These are phyloP conservation scores for Himantopus leucocephalus DNA, from an alignment of 2,113 vertebrate species.

Conservation along the genomic window DNA sequence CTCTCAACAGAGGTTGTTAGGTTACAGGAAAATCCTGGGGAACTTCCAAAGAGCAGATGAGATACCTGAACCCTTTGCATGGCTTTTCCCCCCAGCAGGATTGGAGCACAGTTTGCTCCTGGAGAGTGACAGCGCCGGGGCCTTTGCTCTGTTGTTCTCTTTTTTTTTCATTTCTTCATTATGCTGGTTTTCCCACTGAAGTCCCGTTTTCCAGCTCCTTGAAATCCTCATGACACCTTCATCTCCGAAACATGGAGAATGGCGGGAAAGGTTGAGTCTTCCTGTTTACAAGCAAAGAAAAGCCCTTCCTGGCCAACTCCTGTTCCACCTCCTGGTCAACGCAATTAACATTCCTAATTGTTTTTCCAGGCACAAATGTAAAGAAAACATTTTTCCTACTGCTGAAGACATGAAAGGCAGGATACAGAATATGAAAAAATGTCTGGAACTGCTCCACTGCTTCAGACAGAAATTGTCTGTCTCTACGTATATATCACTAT, in stretches of 20 bases:
- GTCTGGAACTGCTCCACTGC: constrained; percentile 4
- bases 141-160: background rate
- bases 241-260: background rate
- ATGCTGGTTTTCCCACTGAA: background rate
- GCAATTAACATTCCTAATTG: constrained; percentile 44
- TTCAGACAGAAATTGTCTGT: background rate
- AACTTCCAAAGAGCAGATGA: background rate
- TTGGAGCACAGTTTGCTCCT: background rate
- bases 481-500: background rate
- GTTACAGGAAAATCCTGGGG: background rate
- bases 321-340: constrained; percentile 7
- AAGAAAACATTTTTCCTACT: constrained; percentile 16
- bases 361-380: constrained; percentile 60
- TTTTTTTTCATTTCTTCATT: background rate
- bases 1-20: background rate
- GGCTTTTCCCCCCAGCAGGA: background rate
- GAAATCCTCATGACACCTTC: background rate
- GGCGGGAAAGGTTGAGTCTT: constrained; percentile 52
- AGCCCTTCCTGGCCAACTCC: constrained; percentile 24
- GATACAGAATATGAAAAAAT: background rate
- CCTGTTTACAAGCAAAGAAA: constrained; percentile 41
- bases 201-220: background rate
- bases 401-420: constrained; percentile 37
- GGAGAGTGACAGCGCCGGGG: background rate
- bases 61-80: background rate